A percentile compares a stretch with the other conserved stretches of the same genome.
Conservation (phyloP, 2,888 invertebrate species). For the Cataglyphis albicans region DNA sequence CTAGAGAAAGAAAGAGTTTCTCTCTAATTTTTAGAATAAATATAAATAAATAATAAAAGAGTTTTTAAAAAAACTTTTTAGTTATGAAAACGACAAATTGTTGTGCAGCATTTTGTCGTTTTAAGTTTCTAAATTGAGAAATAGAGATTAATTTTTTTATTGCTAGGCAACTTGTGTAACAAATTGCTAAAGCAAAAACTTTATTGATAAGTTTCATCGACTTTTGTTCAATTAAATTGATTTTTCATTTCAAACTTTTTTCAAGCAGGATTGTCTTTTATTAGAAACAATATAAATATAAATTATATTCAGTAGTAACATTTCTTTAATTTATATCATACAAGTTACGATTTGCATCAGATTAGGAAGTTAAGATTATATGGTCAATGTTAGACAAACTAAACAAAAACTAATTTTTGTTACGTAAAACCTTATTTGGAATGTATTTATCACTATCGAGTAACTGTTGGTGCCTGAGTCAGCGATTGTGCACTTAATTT, state of each 20-base stretch:
- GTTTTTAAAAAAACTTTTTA: background rate
- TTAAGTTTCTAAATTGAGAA: background rate
- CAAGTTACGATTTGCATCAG: conserved; percentile 7
- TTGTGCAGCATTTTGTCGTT: background rate
- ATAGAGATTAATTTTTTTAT: conserved; percentile 10
- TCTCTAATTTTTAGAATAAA: too few relatives aligned
- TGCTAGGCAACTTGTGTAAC: conserved; percentile 15
- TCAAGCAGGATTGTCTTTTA: background rate
- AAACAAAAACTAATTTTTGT: conserved; percentile 3
- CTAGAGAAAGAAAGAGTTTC: too few relatives aligned
- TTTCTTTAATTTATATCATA: background rate
- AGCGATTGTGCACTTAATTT: conserved; percentile 34
- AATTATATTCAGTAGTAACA: conserved; percentile 18
- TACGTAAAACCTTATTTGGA: background rate
- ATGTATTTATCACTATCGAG: background rate
- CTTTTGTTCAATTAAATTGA: conserved; percentile 25
- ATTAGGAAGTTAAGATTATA: background rate
- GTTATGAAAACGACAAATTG: background rate
- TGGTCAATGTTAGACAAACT: background rate
- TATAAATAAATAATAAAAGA: background rate
- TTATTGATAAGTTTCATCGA: conserved; percentile 21
- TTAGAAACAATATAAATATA: background rate
- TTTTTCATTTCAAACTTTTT: background rate
- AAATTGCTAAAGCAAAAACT: conserved; percentile 27
- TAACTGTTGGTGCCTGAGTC: conserved; percentile 1